A percentile compares a stretch with the other conserved stretches of the same genome.
Evolutionary conservation across 2,113 vertebrate genomes (phyloP).

Genomic region (Stercorarius parasiticus): DNA sequence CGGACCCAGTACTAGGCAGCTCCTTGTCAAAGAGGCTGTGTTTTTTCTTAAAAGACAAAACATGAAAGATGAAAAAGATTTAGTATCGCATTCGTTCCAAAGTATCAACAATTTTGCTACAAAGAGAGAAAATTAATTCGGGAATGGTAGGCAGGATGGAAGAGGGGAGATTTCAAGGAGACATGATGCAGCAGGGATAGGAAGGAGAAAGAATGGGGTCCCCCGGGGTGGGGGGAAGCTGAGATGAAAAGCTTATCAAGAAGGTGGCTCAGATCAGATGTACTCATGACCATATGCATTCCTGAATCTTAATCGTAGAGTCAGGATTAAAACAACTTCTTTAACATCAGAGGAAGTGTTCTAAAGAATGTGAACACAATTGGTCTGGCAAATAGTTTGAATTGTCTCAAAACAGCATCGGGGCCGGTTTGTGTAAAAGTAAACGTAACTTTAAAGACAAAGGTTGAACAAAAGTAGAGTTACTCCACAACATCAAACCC

Average conservation of each 20-base stretch:
- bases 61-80: not conserved
- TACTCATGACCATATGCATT: fast-evolving
- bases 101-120: not conserved
- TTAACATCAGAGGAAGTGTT: not conserved
- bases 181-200: not conserved
- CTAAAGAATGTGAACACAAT: not conserved
- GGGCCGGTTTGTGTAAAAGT: not conserved
- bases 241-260: not conserved
- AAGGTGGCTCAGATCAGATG: not conserved
- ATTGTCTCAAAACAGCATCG: slow-evolving; percentile 33
- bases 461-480: not conserved
- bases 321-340: not conserved
- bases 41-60: not conserved
- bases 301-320: not conserved
- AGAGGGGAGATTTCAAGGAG: not conserved
- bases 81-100: not conserved
- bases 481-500: not conserved
- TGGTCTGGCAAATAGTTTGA: not conserved
- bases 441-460: slow-evolving; percentile 16
- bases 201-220: not conserved
- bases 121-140: not conserved
- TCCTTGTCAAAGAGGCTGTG: not conserved
- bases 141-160: not conserved
- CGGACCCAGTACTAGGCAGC: not conserved
- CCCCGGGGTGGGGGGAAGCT: not conserved